phyloP scores from a whole-genome alignment of 2,113 vertebrate species.

The Tricholaema leucomelas region DNA sequence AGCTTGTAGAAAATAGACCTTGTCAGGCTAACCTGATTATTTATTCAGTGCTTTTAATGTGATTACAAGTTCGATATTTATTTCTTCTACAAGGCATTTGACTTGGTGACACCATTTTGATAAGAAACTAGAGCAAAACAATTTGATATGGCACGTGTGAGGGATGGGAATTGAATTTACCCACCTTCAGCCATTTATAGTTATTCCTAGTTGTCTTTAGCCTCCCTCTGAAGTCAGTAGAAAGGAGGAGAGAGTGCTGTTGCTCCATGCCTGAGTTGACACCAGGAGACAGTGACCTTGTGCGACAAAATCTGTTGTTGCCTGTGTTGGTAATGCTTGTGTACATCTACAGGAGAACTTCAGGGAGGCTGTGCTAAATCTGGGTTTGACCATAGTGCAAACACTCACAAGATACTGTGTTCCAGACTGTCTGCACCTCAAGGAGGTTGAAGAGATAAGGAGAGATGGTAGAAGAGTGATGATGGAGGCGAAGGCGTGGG shows the following conservation, averaged over 20 bases:
- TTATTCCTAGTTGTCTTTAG: not conserved
- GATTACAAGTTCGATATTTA: not conserved
- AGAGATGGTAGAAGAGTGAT: not conserved
- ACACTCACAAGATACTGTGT: not conserved
- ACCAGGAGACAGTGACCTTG: accelerated
- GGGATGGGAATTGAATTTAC: not conserved
- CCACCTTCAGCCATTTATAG: accelerated
- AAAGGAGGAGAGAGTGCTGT: not conserved
- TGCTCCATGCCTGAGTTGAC: accelerated
- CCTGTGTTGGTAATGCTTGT: not conserved
- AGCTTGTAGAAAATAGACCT: not conserved
- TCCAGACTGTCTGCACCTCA: not conserved
- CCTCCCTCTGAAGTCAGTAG: not conserved
- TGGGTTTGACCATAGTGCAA: not conserved
- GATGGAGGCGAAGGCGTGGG: not conserved
- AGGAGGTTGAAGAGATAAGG: not conserved
- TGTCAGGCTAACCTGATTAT: not conserved
- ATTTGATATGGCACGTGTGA: not conserved
- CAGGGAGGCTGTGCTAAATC: not conserved
- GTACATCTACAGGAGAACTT: not conserved
- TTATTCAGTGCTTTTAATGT: not conserved
- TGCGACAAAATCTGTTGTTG: not conserved
- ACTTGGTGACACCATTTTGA: not conserved
- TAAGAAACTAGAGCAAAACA: not conserved
- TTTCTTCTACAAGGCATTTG: not conserved